Percentiles rank a stretch among this genome's conserved stretches.
These are phyloP conservation scores for Ochotona princeps DNA, from an alignment of 2,113 vertebrate genomes.

Conservation along the genomic window DNA sequence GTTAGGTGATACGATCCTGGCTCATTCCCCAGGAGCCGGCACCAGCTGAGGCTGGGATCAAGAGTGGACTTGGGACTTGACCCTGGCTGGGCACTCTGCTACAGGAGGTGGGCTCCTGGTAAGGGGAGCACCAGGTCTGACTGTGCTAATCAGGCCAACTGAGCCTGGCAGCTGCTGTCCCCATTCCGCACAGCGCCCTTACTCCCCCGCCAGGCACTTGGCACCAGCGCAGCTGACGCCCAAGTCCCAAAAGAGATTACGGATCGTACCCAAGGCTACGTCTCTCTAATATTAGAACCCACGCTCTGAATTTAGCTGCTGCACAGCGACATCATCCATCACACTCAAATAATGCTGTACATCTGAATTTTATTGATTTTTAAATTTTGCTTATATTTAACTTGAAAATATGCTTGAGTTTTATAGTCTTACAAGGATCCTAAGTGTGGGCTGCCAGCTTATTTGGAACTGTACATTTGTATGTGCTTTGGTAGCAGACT, in stretches of 20 bases:
- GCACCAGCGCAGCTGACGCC: rapidly evolving
- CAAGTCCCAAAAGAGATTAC: rapidly evolving
- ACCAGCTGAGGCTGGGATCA: too few species aligned
- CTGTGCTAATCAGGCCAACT: rapidly evolving
- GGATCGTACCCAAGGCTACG: background rate
- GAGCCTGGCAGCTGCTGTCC: rapidly evolving
- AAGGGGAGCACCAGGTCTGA: background rate
- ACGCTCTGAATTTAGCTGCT: background rate
- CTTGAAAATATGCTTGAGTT: conserved; percentile 6
- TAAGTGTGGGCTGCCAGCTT: background rate
- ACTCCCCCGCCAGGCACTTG: rapidly evolving
- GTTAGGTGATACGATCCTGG: too few species aligned
- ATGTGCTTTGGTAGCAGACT: background rate
- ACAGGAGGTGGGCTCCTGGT: rapidly evolving
- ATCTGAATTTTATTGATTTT: conserved; percentile 61
- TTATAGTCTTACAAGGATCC: background rate
- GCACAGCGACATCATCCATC: conserved; percentile 7
- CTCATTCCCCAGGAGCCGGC: too few species aligned
- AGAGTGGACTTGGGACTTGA: too few species aligned
- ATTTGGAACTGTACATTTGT: background rate
- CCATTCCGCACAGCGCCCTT: rapidly evolving
- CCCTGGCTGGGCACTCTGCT: too few species aligned
- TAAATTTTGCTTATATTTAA: conserved; percentile 65
- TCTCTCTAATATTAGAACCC: conserved; percentile 19
- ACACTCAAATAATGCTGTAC: conserved; percentile 19